Evolutionary conservation across 2,797 vertebrate species (phyloP), one percentile per base, ranked within the genome.

Genomic region (Pelobates cultripes): DNA sequence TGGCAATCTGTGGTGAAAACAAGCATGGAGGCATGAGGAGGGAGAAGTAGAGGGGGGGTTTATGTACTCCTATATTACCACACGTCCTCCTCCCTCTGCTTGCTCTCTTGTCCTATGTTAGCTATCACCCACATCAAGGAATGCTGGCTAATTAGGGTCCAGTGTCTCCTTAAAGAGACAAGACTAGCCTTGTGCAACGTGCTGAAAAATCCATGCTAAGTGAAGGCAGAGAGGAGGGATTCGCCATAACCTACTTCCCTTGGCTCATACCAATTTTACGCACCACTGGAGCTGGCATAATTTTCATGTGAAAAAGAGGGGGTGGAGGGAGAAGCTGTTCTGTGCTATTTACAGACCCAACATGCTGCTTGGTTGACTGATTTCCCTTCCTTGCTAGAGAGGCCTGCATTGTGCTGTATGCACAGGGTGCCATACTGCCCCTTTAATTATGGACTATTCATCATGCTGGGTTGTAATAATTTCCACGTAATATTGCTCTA

Each of bases 241-340:
- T 87, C 15, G 86, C 79, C 88, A 75, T 84, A 86, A 86, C 88
- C 88, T 81, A 72, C 89, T 87, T 85, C 85, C 87, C 87, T 86
- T 82, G 84, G 87, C 87, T 90, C 90, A 87, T 88, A 90, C 88
- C 90, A 89, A 91, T 92, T 92, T 91, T 88, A 88, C 90, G 89
- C 91, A 83, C 91, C 86, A 82, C 87, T 91, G 89, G 90, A 91
- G 90, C 89, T 84, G 83, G 89, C 91, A 88, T 90, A 85, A 88
- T 91, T 88, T 89, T 88, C 90, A 75, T 85, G 89, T 88, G 91
- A 90, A 87, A 60, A 55, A 41, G 44, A 3, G 17, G 69, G 73
- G 63, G 40, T 41, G 85, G 41, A 68, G 80, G 86, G 85, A 13
- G 86, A 75, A 85, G 86, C 83, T 84, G 86, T 67, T 86, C 85